A percentile compares a stretch with the other conserved stretches of the same genome.
Conservation (phyloP, 2,797 vertebrate genomes). For the Thalassophryne amazonica region DNA sequence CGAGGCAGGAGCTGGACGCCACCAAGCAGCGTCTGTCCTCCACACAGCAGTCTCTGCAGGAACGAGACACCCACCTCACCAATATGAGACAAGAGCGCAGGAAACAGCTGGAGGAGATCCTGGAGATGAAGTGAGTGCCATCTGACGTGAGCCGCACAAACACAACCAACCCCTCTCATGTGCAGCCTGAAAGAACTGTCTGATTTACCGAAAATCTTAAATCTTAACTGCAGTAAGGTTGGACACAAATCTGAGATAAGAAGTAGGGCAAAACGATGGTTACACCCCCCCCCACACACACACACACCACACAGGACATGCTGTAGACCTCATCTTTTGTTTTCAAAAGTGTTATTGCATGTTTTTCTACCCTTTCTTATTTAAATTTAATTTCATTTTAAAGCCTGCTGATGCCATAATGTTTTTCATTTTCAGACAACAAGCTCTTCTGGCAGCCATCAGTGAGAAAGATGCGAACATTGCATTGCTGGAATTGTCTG, state of each 20-base stretch:
- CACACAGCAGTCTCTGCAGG: conserved; percentile 94
- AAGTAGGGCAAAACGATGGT: too few species aligned
- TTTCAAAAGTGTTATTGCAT: too few species aligned
- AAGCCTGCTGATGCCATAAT: not conserved
- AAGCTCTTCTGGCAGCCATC: conserved; percentile 95
- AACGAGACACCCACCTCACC: conserved; percentile 91
- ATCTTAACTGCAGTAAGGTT: too few species aligned
- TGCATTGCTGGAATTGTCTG: conserved; percentile 94
- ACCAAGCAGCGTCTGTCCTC: conserved; percentile 96
- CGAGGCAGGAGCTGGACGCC: conserved; percentile 93
- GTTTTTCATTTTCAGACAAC: conserved; percentile 83
- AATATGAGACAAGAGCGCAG: conserved; percentile 92
- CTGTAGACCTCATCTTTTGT: too few species aligned
- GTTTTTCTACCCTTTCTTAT: too few species aligned
- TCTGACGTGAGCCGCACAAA: not conserved
- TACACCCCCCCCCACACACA: too few species aligned
- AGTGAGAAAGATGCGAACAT: conserved; percentile 99
- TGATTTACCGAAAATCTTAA: too few species aligned
- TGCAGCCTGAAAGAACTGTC: too few species aligned
- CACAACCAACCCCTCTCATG: not conserved
- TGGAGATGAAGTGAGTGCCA: conserved; percentile 96
- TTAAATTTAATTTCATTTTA: not conserved
- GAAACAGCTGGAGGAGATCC: conserved; percentile 97
- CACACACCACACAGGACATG: too few species aligned
- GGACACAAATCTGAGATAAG: too few species aligned